phyloP scores from a whole-genome alignment of 2,888 invertebrate species.

The Chymomyza caudatula region DNA sequence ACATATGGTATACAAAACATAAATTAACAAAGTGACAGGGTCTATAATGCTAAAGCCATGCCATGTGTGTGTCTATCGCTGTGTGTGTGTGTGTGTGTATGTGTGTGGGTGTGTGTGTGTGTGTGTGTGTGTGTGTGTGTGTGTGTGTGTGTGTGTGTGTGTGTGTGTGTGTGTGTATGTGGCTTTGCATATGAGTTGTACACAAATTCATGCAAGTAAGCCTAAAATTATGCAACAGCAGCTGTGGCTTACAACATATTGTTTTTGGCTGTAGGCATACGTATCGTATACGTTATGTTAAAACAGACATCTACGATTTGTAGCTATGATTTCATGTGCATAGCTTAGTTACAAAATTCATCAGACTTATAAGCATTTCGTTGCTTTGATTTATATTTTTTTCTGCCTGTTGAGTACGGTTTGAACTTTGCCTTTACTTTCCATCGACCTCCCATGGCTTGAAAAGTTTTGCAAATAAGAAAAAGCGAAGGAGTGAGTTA shows the following conservation, averaged over 20 bases:
- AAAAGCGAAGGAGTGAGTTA: neutral
- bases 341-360: conserved; percentile 13
- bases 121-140: neutral
- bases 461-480: neutral
- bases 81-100: neutral
- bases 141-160: neutral
- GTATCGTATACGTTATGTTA: neutral
- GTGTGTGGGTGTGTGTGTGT: neutral
- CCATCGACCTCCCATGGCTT: neutral
- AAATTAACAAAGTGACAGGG: neutral
- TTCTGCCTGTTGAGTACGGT: neutral
- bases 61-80: no score
- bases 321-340: neutral
- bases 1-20: neutral
- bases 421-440: neutral
- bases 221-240: conserved; percentile 24
- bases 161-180: neutral
- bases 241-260: conserved; percentile 8
- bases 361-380: neutral
- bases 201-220: neutral
- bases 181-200: conserved; percentile 2
- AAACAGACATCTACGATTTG: neutral
- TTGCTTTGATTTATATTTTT: conserved; percentile 6
- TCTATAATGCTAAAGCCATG: neutral
- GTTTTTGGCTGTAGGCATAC: neutral